Percentiles rank a stretch among this genome's conserved stretches.
Conservation (phyloP, 2,888 invertebrate species). For the Harpagoxenus sublaevis region DNA sequence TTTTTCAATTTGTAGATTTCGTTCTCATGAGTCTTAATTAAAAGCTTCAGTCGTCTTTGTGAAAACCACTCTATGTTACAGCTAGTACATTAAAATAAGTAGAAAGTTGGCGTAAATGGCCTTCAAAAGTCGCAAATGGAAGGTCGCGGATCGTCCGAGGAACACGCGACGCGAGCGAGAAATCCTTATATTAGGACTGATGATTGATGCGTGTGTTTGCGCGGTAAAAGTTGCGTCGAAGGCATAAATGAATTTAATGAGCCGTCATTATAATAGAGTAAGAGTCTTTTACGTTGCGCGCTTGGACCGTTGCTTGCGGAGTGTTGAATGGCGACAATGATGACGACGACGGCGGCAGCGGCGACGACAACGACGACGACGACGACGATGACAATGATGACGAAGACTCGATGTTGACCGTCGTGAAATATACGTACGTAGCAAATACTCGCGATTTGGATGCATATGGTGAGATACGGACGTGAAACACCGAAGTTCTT, state of each 20-base stretch:
- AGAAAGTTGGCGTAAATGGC: not conserved
- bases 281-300: constrained; percentile 72
- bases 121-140: constrained; percentile 30
- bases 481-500: constrained; percentile 6
- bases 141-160: constrained; percentile 54
- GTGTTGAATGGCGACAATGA: constrained; percentile 55
- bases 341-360: not conserved
- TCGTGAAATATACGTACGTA: constrained; percentile 5
- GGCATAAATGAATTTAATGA: constrained; percentile 54
- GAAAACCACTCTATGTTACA: constrained; percentile 3
- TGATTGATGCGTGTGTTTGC: constrained; percentile 58
- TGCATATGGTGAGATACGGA: not conserved
- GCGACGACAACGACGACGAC: not conserved
- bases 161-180: constrained; percentile 44
- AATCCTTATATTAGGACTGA: constrained; percentile 58
- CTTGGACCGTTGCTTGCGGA: constrained; percentile 68
- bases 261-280: constrained; percentile 45
- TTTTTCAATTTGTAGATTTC: not conserved
- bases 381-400: not conserved
- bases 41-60: not conserved
- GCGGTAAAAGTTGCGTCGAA: constrained; percentile 57
- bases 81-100: not conserved
- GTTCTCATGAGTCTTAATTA: not conserved
- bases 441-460: constrained; percentile 2
- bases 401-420: constrained; percentile 21